Percentiles rank a stretch among this genome's conserved stretches.
Evolutionary conservation across 2,797 vertebrate species (phyloP).

Genomic region (Thaleichthys pacificus): DNA sequence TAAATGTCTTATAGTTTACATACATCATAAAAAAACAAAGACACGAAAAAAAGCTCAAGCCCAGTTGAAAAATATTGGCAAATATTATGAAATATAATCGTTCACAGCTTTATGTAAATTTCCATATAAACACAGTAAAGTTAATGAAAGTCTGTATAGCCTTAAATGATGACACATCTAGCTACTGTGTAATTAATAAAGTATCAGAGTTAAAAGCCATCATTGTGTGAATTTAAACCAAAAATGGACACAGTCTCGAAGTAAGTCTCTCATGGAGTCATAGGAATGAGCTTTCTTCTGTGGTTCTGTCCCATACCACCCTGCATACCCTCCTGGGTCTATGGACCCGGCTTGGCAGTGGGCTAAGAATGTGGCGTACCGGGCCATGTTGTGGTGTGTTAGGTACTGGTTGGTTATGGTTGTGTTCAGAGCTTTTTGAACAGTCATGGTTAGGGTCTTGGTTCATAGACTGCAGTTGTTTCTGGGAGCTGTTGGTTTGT

Average conservation of each 20-base stretch:
- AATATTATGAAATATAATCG: too few relatives aligned
- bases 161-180: too few relatives aligned
- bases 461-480: constrained; percentile 9
- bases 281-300: constrained; percentile 57
- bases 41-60: too few relatives aligned
- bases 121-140: too few relatives aligned
- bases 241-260: too few relatives aligned
- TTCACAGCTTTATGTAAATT: background rate
- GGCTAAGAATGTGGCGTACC: constrained; percentile 28
- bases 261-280: constrained; percentile 34
- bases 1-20: too few relatives aligned
- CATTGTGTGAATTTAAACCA: too few relatives aligned
- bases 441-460: constrained; percentile 19
- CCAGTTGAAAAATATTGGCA: too few relatives aligned
- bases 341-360: background rate
- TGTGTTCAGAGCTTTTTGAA: constrained; percentile 26
- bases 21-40: too few relatives aligned
- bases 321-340: constrained; percentile 35
- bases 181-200: background rate
- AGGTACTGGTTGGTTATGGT: constrained; percentile 20
- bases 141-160: too few relatives aligned
- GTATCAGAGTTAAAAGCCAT: background rate
- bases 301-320: constrained; percentile 58
- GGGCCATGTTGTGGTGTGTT: constrained; percentile 20
- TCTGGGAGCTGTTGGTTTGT: background rate